phyloP scores from a whole-genome alignment of 1,140 invertebrate species.

The Neoseiulus cucumeris region DNA sequence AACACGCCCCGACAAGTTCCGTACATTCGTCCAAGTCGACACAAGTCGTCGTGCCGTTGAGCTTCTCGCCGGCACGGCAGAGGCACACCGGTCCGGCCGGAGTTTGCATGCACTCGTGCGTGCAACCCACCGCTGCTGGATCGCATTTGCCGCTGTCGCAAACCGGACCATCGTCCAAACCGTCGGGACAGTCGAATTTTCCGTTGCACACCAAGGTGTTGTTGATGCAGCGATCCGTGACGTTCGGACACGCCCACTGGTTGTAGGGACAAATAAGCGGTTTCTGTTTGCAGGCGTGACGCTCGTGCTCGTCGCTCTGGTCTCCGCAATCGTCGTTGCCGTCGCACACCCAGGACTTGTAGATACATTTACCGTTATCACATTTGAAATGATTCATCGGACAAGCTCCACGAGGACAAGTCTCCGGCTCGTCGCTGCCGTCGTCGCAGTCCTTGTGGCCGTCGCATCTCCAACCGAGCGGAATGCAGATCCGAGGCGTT shows the following conservation, averaged over 20 bases:
- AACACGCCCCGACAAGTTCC: slow-evolving; percentile 61
- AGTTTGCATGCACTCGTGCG: slow-evolving; percentile 68
- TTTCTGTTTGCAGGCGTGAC: slow-evolving; percentile 28
- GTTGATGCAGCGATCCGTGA: slow-evolving; percentile 29
- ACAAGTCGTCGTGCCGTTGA: slow-evolving; percentile 37
- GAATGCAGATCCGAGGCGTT: slow-evolving; percentile 60
- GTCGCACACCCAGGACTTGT: slow-evolving; percentile 84
- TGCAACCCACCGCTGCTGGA: slow-evolving; percentile 38
- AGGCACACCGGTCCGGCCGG: slow-evolving; percentile 66
- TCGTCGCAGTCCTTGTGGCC: slow-evolving; percentile 77
- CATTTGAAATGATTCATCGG: slow-evolving; percentile 32
- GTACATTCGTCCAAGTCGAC: slow-evolving; percentile 54
- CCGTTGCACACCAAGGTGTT: slow-evolving; percentile 57
- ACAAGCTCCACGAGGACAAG: slow-evolving; percentile 41
- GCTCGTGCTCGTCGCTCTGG: slow-evolving; percentile 61
- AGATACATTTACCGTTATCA: slow-evolving; percentile 66
- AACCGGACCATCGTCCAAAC: slow-evolving; percentile 64
- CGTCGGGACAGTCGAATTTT: slow-evolving; percentile 67
- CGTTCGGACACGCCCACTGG: slow-evolving; percentile 25
- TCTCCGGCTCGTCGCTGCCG: slow-evolving; percentile 63
- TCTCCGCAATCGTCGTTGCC: slow-evolving; percentile 88
- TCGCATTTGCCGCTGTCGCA: slow-evolving; percentile 38
- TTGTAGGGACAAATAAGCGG: slow-evolving; percentile 19
- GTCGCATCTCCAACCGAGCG: slow-evolving; percentile 81
- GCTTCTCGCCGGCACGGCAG: slow-evolving; percentile 50